A percentile compares a stretch with the other conserved stretches of the same genome.
phyloP scores from a whole-genome alignment of 1,140 invertebrate species.

The Lamellibrachia luymesi region DNA sequence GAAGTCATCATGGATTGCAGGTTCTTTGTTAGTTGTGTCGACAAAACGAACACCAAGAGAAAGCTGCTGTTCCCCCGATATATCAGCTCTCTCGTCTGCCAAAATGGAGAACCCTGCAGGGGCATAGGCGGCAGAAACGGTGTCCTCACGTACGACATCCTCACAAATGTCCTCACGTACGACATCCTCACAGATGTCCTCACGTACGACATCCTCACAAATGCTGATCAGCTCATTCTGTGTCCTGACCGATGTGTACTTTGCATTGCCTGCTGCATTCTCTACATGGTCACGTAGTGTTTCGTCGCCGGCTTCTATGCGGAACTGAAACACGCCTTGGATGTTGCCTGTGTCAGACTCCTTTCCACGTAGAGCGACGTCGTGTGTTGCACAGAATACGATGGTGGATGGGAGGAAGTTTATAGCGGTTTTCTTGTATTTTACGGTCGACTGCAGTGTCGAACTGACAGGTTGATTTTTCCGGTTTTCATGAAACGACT shows the following conservation, averaged over 20 bases:
- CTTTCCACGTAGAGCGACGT: conserved; percentile 18
- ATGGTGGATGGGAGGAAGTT: conserved; percentile 19
- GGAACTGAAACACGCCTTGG: not conserved
- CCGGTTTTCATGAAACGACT: no score
- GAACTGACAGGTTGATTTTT: no score
- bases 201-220: no score
- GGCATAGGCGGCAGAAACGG: conserved; percentile 6
- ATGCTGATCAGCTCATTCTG: conserved; percentile 20
- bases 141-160: conserved; percentile 13
- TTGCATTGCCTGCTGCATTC: conserved; percentile 7
- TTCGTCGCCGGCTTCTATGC: conserved; percentile 16
- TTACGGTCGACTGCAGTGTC: no score
- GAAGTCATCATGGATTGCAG: conserved; percentile 14
- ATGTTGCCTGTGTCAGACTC: not conserved
- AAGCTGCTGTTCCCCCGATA: conserved; percentile 16
- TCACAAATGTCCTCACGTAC: not conserved
- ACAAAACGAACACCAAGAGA: conserved; percentile 19
- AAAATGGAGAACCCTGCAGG: conserved; percentile 14
- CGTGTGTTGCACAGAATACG: conserved; percentile 8
- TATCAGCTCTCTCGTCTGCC: conserved; percentile 18
- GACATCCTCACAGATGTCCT: no score
- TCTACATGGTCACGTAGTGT: not conserved
- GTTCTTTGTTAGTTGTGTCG: not conserved
- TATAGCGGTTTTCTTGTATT: not conserved
- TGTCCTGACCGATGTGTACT: conserved; percentile 15